Evolutionary conservation across 2,797 vertebrate genomes (phyloP).

Genomic region (Neoniphon sammara): DNA sequence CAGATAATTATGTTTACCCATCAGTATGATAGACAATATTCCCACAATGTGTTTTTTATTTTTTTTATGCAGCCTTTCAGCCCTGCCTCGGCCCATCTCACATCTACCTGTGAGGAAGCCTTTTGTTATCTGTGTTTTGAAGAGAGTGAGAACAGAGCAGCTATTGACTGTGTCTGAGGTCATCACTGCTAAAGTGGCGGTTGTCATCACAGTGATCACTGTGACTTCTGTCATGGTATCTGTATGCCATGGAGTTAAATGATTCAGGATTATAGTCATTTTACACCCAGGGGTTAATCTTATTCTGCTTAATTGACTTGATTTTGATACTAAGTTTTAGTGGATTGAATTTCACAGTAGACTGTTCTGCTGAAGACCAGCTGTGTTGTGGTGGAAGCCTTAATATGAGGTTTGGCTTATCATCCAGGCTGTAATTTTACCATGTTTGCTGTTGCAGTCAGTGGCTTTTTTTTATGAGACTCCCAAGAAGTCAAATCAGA

Average conservation of each 20-base stretch:
- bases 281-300: slow-evolving; percentile 23
- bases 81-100: slow-evolving; percentile 4
- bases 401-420: slow-evolving; percentile 54
- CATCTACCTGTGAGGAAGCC: slow-evolving; percentile 8
- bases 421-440: slow-evolving; percentile 34
- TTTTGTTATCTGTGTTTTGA: slow-evolving; percentile 41
- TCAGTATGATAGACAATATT: background rate
- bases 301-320: slow-evolving; percentile 35
- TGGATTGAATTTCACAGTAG: background rate
- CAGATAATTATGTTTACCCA: background rate
- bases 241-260: slow-evolving; percentile 51
- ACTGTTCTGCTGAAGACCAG: slow-evolving; percentile 41
- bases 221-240: slow-evolving; percentile 13
- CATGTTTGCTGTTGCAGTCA: slow-evolving; percentile 23
- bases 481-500: background rate
- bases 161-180: slow-evolving; percentile 46
- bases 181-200: slow-evolving; percentile 60
- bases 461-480: slow-evolving; percentile 28
- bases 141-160: slow-evolving; percentile 49
- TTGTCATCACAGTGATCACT: slow-evolving; percentile 56
- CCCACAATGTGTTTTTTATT: background rate
- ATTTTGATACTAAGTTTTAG: slow-evolving; percentile 30
- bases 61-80: background rate
- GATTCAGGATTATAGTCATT: slow-evolving; percentile 73
- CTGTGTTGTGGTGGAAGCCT: slow-evolving; percentile 60